These are phyloP conservation scores for Xanthorhoe spadicearia DNA, from an alignment of 2,888 invertebrate species.

Conservation along the genomic window DNA sequence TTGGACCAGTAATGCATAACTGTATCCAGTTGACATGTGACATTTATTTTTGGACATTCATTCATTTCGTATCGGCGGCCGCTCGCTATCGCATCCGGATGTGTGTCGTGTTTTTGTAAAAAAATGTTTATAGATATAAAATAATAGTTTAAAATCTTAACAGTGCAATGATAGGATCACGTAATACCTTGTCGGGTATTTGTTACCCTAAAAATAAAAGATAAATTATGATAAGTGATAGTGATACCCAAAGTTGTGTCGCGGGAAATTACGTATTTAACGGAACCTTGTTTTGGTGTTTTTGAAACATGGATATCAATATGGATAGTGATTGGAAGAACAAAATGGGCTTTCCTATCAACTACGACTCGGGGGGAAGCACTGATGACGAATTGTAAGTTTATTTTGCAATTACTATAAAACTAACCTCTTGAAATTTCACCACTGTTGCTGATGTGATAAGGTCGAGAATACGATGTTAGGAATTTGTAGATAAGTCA, in stretches of 20 bases:
- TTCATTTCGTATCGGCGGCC: not conserved
- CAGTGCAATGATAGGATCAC: constrained; percentile 7
- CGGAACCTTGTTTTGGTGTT: constrained; percentile 43
- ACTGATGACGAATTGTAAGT: constrained; percentile 82
- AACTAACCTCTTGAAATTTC: constrained; percentile 13
- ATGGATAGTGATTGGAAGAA: constrained; percentile 80
- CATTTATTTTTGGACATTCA: not conserved
- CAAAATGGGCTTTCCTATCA: constrained; percentile 78
- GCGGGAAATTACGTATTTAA: constrained; percentile 38
- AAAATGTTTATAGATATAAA: not conserved
- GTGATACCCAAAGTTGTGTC: constrained; percentile 35
- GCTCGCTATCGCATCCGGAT: constrained; percentile 1
- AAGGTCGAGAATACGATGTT: constrained; percentile 4
- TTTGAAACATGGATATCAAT: constrained; percentile 65
- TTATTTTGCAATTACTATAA: constrained; percentile 27
- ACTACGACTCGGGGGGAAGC: constrained; percentile 77
- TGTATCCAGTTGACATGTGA: not conserved
- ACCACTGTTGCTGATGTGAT: not conserved
- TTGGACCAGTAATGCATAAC: too few species aligned
- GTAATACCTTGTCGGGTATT: not conserved
- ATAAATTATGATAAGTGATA: constrained; percentile 24
- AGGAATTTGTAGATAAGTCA: constrained; percentile 14
- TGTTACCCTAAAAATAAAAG: not conserved
- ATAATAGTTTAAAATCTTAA: not conserved
- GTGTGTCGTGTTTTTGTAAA: constrained; percentile 1